Base-by-base conservation (phyloP, 2,888 invertebrate species). In the Mylabris sibirica region DNA sequence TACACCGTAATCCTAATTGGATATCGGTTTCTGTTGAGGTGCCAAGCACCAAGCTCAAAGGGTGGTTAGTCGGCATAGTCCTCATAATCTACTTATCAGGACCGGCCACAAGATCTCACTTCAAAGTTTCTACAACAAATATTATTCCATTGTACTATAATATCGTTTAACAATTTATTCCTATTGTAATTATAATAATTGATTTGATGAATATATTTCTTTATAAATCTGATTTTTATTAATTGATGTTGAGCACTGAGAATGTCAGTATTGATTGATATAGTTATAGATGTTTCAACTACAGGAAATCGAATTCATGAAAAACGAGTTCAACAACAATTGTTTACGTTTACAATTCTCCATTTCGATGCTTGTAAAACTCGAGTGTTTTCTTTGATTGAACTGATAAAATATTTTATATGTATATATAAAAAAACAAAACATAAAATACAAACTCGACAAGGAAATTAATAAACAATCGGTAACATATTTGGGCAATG, bases 1-100 rank as follows among this genome's bases (percentile, higher is more conserved):
- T 71, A 71, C 69, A 72, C 72, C 72, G 74, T 78, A 78, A 78
- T 78, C 77, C 77, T 78, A 78, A 78, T 78, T 77, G 77, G 75
- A 78, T 77, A 77, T 77, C 72, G 77, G 77, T 76, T 78, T 72
- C 75, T 74, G 70, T 71, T 67, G 74, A 77, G 78, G 76, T 77
- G 76, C 75, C 76, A 75, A 76, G 75, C 75, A 71, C 70, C 66
- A 69, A 64, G 69, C 69, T 70, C 74, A 75, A 75, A 75, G 71
- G 73, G 69, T 53, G 71, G 66, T 62, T 63, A 64, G 69, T 17
- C 65, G 30, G 60, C 59, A 65, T 63, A 72, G 70, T 73, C 66
- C 71, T 75, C 69, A 72, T 75, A 73, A 75, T 72, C 74, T 74
- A 75, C 73, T 74, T 73, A 74, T 75, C 75, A 70, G 71, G 63